Evolutionary conservation across 2,888 invertebrate species (phyloP).

Genomic region (Micoletzkya japonica): DNA sequence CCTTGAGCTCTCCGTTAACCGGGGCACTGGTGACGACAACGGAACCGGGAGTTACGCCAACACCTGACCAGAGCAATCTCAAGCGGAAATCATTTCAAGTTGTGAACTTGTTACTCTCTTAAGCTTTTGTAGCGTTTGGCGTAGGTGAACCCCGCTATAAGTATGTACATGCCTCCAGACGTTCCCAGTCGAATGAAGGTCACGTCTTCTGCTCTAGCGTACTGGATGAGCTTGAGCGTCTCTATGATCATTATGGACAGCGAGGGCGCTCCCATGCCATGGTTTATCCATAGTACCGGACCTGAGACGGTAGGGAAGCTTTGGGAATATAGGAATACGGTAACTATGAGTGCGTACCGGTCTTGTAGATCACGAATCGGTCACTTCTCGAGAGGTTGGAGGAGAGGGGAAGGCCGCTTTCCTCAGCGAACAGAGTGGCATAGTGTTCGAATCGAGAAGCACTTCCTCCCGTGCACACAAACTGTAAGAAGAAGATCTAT

Average conservation of each 20-base stretch:
- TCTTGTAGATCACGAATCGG: conserved; percentile 67
- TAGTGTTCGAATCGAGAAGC: conserved; percentile 65
- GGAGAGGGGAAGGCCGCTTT: conserved; percentile 43
- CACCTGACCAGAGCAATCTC: conserved; percentile 32
- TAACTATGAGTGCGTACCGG: neutral
- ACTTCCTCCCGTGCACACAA: conserved; percentile 68
- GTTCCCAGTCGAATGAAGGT: conserved; percentile 87
- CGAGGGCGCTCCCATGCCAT: conserved; percentile 97
- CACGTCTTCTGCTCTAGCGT: conserved; percentile 84
- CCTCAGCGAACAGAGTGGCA: conserved; percentile 64
- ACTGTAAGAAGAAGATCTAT: conserved; percentile 65
- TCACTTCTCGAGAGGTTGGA: conserved; percentile 65
- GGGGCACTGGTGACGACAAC: conserved; percentile 90
- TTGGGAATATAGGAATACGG: neutral
- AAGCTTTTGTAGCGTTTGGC: neutral
- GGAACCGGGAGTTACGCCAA: conserved; percentile 73
- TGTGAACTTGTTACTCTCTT: neutral
- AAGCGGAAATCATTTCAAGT: neutral
- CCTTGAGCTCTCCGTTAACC: conserved; percentile 82
- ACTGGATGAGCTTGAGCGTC: conserved; percentile 91
- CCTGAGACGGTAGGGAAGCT: neutral
- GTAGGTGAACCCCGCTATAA: neutral
- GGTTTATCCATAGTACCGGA: conserved; percentile 70
- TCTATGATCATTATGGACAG: conserved; percentile 92
- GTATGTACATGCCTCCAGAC: conserved; percentile 90